phyloP scores from a whole-genome alignment of 2,888 invertebrate genomes.

The Cerastis leucographa region DNA sequence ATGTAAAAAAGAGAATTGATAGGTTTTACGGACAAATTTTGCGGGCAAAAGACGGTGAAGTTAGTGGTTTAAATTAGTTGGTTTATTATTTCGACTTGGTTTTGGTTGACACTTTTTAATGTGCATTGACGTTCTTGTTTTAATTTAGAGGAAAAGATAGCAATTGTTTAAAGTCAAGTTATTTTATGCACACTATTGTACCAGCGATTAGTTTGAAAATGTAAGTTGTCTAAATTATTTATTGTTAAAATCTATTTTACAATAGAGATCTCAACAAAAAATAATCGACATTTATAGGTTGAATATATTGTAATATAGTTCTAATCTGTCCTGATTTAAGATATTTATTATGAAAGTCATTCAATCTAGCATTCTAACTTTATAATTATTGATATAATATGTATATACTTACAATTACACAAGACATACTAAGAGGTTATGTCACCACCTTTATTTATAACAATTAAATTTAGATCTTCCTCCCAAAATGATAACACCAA shows the following conservation, averaged over 20 bases:
- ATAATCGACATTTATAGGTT: not conserved
- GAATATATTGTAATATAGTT: not conserved
- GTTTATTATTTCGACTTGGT: not conserved
- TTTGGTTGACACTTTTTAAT: not conserved
- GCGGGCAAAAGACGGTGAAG: not conserved
- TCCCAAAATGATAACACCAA: not conserved
- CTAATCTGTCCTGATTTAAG: not conserved
- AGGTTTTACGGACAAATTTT: not conserved
- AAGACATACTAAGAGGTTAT: not conserved
- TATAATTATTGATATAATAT: not conserved
- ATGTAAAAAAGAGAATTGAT: not conserved
- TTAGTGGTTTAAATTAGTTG: not conserved
- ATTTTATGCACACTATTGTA: not conserved
- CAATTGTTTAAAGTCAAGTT: not conserved
- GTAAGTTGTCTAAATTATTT: not conserved
- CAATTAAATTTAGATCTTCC: not conserved
- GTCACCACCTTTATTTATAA: not conserved
- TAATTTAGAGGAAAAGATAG: not conserved
- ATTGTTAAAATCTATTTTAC: not conserved
- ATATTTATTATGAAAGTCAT: not conserved
- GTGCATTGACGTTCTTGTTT: not conserved
- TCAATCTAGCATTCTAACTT: not conserved
- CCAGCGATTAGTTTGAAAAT: not conserved
- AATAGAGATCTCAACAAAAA: no score
- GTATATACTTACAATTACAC: not conserved